Base-by-base conservation (phyloP, 2,113 vertebrate genomes). In the Nesogale talazaci region DNA sequence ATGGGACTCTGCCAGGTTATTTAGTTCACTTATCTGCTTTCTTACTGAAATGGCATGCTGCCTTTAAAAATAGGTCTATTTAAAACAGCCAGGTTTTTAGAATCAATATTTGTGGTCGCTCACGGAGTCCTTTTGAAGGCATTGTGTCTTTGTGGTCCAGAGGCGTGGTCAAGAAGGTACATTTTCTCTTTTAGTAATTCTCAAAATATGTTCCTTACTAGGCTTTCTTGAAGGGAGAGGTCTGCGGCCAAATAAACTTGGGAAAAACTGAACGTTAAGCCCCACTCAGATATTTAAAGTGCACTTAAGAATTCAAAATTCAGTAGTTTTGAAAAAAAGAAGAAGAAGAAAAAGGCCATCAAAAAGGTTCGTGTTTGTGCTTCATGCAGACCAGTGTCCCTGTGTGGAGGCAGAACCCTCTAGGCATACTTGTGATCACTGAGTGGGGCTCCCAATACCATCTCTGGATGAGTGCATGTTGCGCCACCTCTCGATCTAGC, bases 91-190 rank as follows among this genome's bases (percentile, higher is more conserved):
- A 19, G 89, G 46, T 89, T 85, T 88, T 93, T 52, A 81, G 82
- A 78, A 69, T 96, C 86, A 40, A 16, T 85, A 36, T 76, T 94
- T 87, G 88, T 63, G 34, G 36, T 59, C 57, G n/a, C 65, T 83
- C 84, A 76, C 82, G 74, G 77, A 91, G 61, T 38, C 69, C 72
- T 89, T 92, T 89, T 59, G 36, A 86, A 92, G 65, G 93, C 77
- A 81, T 77, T 56, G 11, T 77, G 25, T 74, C 85, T 78, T 57
- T 89, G 25, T 90, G 81, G 31, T 81, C 52, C 34, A 95, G 80
- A 82, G 56, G 11, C 16, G 84, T 88, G 72, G 34, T 75, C 59
- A 89, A 31, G 23, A 82, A 92, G 78, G 85, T 52, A n/a, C 52
- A 7, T 72, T 82, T 11, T 34, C 38, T 86, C 42, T 92, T 83